phyloP scores from a whole-genome alignment of 1,140 invertebrate genomes.

The Teleopsis dalmanni region DNA sequence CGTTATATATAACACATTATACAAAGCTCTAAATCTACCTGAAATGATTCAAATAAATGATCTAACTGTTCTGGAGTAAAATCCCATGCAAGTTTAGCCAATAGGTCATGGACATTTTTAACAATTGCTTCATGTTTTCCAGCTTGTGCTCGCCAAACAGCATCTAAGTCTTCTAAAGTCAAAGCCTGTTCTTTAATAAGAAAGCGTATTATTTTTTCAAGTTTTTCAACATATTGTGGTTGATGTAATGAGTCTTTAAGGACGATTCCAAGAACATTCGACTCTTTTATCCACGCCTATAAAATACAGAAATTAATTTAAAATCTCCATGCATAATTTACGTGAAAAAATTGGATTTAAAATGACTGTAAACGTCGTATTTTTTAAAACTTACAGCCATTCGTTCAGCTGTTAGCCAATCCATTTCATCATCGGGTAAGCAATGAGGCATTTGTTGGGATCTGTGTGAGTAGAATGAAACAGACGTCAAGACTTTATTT shows the following conservation, averaged over 20 bases:
- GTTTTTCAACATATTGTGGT: conserved; percentile 94
- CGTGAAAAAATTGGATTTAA: too few relatives aligned
- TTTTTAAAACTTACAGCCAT: conserved; percentile 69
- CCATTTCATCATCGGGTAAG: conserved; percentile 64
- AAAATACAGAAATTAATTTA: too few relatives aligned
- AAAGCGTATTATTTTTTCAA: conserved; percentile 95
- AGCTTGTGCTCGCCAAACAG: conserved; percentile 91
- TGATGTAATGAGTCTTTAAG: conserved; percentile 93
- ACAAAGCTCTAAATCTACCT: conserved; percentile 51
- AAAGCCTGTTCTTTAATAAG: conserved; percentile 92
- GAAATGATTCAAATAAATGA: conserved; percentile 96
- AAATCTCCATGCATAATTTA: too few relatives aligned
- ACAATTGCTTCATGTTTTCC: conserved; percentile 94
- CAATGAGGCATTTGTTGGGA: conserved; percentile 50
- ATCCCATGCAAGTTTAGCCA: conserved; percentile 96
- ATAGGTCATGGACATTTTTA: conserved; percentile 92
- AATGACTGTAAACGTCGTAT: too few relatives aligned
- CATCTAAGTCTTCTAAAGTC: conserved; percentile 84
- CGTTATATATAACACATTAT: background rate
- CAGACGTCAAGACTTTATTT: conserved; percentile 91
- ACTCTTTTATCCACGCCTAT: conserved; percentile 94
- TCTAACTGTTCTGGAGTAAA: conserved; percentile 95
- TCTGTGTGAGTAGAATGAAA: conserved; percentile 75
- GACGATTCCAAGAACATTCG: conserved; percentile 91
- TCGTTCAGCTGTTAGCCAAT: conserved; percentile 87